Percentiles rank a stretch among this genome's conserved stretches.
Conservation (phyloP, 30 jellyfish, hydroid and myxozoan species). For the Clytia hemisphaerica region DNA sequence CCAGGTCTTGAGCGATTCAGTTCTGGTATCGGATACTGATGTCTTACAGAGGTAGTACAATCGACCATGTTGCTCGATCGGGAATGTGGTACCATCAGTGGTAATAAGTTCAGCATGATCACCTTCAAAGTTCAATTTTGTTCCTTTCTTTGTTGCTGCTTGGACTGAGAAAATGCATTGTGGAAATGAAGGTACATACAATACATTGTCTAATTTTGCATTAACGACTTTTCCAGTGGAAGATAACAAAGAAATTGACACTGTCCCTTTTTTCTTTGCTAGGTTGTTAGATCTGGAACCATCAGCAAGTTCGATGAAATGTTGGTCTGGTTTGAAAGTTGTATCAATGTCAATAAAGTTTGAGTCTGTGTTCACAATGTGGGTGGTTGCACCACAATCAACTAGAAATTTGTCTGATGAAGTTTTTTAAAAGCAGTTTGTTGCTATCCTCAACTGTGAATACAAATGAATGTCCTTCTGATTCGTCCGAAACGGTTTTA, state of each 20-base stretch:
- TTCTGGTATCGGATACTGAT: conserved; percentile 25
- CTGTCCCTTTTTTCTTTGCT: conserved; percentile 39
- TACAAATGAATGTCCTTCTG: no score
- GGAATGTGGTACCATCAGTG: conserved; percentile 29
- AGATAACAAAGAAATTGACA: conserved; percentile 7
- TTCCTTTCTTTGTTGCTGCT: conserved; percentile 56
- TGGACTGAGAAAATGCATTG: conserved; percentile 50
- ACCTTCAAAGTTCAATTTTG: conserved; percentile 7
- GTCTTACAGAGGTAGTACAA: conserved; percentile 13
- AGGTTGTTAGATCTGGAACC: conserved; percentile 40
- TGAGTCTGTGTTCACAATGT: no score
- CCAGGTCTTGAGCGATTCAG: conserved; percentile 27
- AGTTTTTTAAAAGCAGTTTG: no score
- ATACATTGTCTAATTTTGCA: conserved; percentile 30
- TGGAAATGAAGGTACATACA: conserved; percentile 48
- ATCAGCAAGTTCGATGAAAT: conserved; percentile 57
- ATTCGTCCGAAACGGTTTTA: no score
- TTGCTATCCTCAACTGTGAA: no score
- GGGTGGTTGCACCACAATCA: no score
- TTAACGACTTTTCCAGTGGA: conserved; percentile 10
- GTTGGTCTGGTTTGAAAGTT: conserved; percentile 30
- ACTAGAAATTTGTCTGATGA: no score
- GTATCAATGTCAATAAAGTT: no score
- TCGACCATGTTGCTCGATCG: conserved; percentile 43
- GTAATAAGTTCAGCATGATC: conserved; percentile 33